These are phyloP conservation scores for Nomia melanderi DNA, from an alignment of 1,140 invertebrate genomes.

Conservation along the genomic window DNA sequence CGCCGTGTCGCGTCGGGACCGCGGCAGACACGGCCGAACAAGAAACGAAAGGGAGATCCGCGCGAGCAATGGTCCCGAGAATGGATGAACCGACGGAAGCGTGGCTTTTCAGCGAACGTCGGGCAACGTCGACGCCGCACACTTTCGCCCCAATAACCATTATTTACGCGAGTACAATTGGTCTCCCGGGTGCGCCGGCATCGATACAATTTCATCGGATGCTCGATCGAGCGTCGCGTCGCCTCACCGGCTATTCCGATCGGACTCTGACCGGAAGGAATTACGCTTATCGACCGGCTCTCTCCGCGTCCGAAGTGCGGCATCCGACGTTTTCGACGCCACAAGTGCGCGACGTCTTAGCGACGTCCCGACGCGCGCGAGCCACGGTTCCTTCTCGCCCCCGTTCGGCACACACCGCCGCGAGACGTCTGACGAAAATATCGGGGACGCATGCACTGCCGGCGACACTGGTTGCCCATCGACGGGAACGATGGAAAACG, in stretches of 20 bases:
- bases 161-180: constrained; percentile 45
- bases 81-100: constrained; percentile 47
- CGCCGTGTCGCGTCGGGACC: neutral
- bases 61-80: constrained; percentile 35
- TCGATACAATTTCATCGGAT: neutral
- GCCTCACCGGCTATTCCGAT: neutral
- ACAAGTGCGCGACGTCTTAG: too few species aligned
- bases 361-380: neutral
- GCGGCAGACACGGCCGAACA: constrained; percentile 18
- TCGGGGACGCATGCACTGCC: constrained; percentile 1
- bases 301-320: too few species aligned
- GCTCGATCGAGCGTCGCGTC: neutral
- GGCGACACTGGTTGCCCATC: constrained; percentile 29
- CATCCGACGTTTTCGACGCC: too few species aligned
- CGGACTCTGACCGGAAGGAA: neutral
- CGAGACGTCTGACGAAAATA: constrained; percentile 37
- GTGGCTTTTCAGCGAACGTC: constrained; percentile 31
- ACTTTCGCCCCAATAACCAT: constrained; percentile 19
- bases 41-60: constrained; percentile 33
- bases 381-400: neutral
- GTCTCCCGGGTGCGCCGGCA: neutral
- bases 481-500: constrained; percentile 53
- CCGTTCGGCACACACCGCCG: constrained; percentile 7
- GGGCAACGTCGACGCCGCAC: constrained; percentile 28
- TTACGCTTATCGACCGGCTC: too few species aligned